Evolutionary conservation across 2,113 vertebrate genomes (phyloP).

Genomic region (Galeopterus variegatus): DNA sequence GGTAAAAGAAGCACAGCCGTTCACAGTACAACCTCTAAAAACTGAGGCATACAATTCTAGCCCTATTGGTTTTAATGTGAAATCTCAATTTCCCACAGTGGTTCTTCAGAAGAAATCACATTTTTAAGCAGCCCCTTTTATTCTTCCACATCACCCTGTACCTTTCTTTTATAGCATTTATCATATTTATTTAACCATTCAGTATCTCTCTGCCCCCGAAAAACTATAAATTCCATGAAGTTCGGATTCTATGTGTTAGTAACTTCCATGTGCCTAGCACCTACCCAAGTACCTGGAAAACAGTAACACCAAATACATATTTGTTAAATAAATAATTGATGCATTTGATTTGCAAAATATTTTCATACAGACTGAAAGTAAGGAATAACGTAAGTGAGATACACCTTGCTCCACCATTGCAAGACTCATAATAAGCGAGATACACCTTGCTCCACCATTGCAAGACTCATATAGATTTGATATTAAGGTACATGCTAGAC

Average conservation of each 20-base stretch:
- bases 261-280: not conserved
- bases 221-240: not conserved
- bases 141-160: not conserved
- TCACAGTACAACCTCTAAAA: not conserved
- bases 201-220: not conserved
- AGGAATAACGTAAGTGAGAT: not conserved
- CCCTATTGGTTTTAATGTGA: conserved; percentile 69
- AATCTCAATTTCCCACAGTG: conserved; percentile 75
- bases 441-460: not conserved
- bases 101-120: conserved; percentile 56
- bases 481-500: not conserved
- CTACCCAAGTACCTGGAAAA: not conserved
- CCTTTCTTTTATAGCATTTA: not conserved
- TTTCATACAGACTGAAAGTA: not conserved
- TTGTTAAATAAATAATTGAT: not conserved
- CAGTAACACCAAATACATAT: not conserved
- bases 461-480: not conserved
- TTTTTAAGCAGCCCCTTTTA: not conserved
- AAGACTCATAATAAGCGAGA: not conserved
- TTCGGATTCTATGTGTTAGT: not conserved
- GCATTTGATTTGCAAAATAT: not conserved
- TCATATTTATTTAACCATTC: not conserved
- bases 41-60: conserved; percentile 23
- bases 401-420: not conserved
- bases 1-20: not conserved